Evolutionary conservation across 2,888 invertebrate species (phyloP), one percentile per base, ranked within the genome.

Genomic region (Anthrax anthrax): DNA sequence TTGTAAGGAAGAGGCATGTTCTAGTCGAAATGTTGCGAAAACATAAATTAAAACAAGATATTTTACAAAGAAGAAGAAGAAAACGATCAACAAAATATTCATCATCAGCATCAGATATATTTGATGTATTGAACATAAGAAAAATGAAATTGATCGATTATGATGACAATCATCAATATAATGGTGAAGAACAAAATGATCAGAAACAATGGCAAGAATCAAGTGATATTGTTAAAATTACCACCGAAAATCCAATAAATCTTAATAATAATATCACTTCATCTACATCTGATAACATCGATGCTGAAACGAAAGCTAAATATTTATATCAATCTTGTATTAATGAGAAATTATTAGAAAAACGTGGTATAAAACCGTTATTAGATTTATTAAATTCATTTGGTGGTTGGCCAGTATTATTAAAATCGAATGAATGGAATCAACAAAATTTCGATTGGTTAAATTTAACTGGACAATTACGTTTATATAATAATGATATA

Each of bases 391-490:
- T 92, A 34, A 66, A 77, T 23, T 69, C 78, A 29, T 72, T 94
- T 9, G 92, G 92, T 19, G 89, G 91, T 3, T 95, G 94, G 94
- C 94, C 94, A 0, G 80, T 91, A 38, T 64, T 85, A 23, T 64
- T 85, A 23, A 71, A 75, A 49, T 60, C 69, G 0, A 60, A 65
- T 13, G n/a, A n/a, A n/a, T 91, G 90, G 90, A 72, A 76, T 44
- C 61, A 70, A 8, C 63, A 65, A 1, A 64, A 72, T 18, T 87
- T 86, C 56, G 78, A 85, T 59, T 81, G 85, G 78, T 70, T 84
- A 39, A 77, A 74, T 58, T 67, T 84, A 49, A 77, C 86, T 61
- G 87, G 85, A 1, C 77, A 78, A 50, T 60, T 88, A 16, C 72
- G 87, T 46, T 71, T 85, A 29, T 86, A 80, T 60, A 91, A 91